Evolutionary conservation across 2,113 vertebrate genomes (phyloP).

Genomic region (Calidris pugnax): DNA sequence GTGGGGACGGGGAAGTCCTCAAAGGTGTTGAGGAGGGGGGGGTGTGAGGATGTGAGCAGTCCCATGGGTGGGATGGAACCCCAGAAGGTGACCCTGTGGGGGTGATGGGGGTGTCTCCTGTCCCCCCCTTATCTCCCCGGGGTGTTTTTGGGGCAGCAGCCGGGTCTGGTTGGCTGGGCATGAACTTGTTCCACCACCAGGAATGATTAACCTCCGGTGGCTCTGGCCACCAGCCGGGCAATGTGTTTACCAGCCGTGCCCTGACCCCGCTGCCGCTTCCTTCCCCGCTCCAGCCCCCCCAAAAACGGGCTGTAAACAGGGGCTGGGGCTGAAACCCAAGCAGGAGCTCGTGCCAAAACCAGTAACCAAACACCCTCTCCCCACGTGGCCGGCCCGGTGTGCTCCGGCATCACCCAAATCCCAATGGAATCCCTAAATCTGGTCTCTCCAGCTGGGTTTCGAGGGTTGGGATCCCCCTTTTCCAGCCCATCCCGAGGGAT

Average conservation of each 20-base stretch:
- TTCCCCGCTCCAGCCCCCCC: rapidly evolving
- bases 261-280: not conserved
- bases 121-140: rapidly evolving
- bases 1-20: not conserved
- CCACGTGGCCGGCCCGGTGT: not conserved
- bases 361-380: not conserved
- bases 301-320: not conserved
- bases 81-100: rapidly evolving
- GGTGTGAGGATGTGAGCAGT: too few species aligned
- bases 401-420: not conserved
- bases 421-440: not conserved
- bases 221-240: not conserved
- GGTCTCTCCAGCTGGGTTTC: not conserved
- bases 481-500: rapidly evolving
- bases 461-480: rapidly evolving
- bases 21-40: rapidly evolving
- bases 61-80: rapidly evolving
- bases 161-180: not conserved
- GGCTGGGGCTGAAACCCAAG: not conserved
- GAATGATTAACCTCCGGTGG: not conserved
- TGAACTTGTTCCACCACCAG: not conserved
- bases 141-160: not conserved
- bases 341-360: rapidly evolving
- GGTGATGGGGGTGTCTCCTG: rapidly evolving
- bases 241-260: not conserved